Evolutionary conservation across 2,888 invertebrate species (phyloP).

Genomic region (Candidula unifasciata): DNA sequence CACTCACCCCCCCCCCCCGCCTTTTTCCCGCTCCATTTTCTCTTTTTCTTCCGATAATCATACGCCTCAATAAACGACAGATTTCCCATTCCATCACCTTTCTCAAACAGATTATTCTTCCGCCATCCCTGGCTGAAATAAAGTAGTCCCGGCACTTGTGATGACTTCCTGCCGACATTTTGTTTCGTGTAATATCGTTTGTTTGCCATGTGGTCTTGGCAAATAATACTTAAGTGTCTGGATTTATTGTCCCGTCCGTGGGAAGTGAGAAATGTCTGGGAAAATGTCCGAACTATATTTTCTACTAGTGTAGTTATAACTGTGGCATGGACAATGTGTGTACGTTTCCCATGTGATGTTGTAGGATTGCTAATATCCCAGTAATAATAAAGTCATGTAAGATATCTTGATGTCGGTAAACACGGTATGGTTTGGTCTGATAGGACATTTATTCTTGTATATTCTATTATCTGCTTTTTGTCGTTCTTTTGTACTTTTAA

Average conservation of each 20-base stretch:
- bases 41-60: neutral
- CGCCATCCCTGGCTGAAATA: conserved; percentile 15
- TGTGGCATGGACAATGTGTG: too few species aligned
- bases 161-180: conserved; percentile 15
- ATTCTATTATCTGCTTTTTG: too few species aligned
- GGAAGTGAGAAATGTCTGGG: neutral
- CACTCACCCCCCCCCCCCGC: too few species aligned
- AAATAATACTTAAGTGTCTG: conserved; percentile 12
- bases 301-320: too few species aligned
- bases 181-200: neutral
- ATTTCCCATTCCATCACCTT: conserved; percentile 13
- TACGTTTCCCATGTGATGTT: too few species aligned
- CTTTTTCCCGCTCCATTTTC: neutral
- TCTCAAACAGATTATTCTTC: conserved; percentile 20
- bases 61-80: conserved; percentile 6
- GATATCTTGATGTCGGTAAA: neutral
- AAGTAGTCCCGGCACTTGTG: conserved; percentile 4
- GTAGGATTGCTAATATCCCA: too few species aligned
- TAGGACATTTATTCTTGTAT: neutral
- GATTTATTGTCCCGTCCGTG: neutral
- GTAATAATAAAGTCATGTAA: too few species aligned
- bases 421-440: too few species aligned
- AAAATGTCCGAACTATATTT: too few species aligned
- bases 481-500: too few species aligned
- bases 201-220: neutral